These are phyloP conservation scores for Leptinotarsa undecemlineata DNA, from an alignment of 1,140 invertebrate genomes.

Conservation along the genomic window DNA sequence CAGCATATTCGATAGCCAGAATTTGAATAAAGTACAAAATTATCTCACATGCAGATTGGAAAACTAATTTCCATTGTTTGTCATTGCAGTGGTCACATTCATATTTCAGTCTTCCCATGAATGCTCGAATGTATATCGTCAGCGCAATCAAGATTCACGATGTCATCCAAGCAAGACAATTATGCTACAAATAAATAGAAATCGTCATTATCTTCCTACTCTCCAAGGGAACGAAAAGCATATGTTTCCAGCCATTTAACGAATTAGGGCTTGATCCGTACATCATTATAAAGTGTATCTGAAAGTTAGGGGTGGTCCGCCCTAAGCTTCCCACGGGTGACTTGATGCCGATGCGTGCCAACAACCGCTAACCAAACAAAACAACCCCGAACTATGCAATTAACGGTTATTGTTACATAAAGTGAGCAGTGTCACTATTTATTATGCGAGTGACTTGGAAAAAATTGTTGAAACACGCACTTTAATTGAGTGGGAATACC, in stretches of 20 bases:
- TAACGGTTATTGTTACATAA: constrained; percentile 47
- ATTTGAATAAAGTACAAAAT: too few relatives aligned
- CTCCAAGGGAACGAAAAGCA: constrained; percentile 36
- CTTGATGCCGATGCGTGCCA: constrained; percentile 42
- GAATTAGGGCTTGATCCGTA: constrained; percentile 50
- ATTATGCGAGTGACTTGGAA: constrained; percentile 12
- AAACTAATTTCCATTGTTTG: too few relatives aligned
- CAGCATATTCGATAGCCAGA: too few relatives aligned
- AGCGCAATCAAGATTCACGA: constrained; percentile 9
- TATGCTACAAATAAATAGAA: constrained; percentile 15
- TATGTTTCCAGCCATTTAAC: constrained; percentile 55
- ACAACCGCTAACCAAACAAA: constrained; percentile 51
- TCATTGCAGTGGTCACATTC: too few relatives aligned
- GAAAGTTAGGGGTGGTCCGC: constrained; percentile 35
- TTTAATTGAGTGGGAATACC: neutral
- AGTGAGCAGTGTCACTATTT: constrained; percentile 38
- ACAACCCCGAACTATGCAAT: constrained; percentile 42
- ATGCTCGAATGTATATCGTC: neutral
- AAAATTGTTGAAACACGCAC: constrained; percentile 8
- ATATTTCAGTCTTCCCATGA: too few relatives aligned
- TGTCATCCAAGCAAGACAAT: constrained; percentile 21
- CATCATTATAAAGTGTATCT: constrained; percentile 24
- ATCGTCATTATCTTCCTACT: constrained; percentile 14
- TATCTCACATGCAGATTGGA: too few relatives aligned
- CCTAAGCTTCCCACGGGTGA: constrained; percentile 46